Evolutionary conservation across 2,888 invertebrate genomes (phyloP).

Genomic region (Lottia scabra): DNA sequence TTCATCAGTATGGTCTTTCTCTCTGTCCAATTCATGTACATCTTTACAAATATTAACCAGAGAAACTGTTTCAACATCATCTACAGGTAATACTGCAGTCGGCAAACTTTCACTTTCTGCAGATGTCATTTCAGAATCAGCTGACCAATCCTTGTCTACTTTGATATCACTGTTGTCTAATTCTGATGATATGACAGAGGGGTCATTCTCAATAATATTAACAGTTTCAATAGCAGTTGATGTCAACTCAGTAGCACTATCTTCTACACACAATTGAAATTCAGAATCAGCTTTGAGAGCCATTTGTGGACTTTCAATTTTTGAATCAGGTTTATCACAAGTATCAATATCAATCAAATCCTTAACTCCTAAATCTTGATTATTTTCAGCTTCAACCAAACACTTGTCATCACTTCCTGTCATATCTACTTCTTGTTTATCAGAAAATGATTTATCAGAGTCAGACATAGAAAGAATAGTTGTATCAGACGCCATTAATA

Average conservation of each 20-base stretch:
- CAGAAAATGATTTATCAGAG: background rate
- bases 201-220: background rate
- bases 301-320: too few species aligned
- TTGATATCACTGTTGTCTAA: too few species aligned
- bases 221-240: background rate
- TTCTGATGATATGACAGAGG: background rate
- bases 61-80: background rate
- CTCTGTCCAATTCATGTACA: conserved; percentile 36
- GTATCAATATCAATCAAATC: background rate
- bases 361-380: background rate
- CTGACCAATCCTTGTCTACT: background rate
- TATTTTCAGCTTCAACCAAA: too few species aligned
- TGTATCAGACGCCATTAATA: background rate
- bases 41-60: conserved; percentile 30
- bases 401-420: background rate
- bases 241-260: background rate
- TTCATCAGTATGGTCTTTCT: conserved; percentile 21
- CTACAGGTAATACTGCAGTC: background rate
- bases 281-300: background rate
- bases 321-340: background rate
- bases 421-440: background rate
- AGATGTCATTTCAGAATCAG: background rate
- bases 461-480: background rate
- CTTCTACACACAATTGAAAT: too few species aligned
- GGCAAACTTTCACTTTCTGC: background rate